These are phyloP conservation scores for Hyposoter dolosus DNA, from an alignment of 2,888 invertebrate species.

Conservation along the genomic window DNA sequence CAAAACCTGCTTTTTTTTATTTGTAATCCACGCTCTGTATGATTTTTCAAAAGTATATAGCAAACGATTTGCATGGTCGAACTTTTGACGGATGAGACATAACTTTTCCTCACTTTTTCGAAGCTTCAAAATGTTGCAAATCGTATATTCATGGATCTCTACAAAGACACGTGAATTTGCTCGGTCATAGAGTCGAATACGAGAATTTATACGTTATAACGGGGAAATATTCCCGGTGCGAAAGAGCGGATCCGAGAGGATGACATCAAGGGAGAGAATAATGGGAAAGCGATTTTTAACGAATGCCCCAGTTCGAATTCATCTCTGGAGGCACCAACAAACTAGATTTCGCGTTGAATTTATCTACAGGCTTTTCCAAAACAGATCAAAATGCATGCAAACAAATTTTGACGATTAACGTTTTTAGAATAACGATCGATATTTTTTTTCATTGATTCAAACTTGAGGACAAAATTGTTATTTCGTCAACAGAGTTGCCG, in stretches of 20 bases:
- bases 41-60: not conserved
- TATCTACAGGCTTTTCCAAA: slow-evolving; percentile 1
- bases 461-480: not conserved
- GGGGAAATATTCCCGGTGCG: slow-evolving; percentile 26
- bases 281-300: slow-evolving; percentile 70
- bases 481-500: not conserved
- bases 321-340: slow-evolving; percentile 33
- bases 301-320: slow-evolving; percentile 57
- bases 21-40: not conserved
- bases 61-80: not conserved
- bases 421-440: not conserved
- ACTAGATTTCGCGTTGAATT: slow-evolving; percentile 41
- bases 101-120: not conserved
- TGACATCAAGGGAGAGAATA: slow-evolving; percentile 57
- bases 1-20: not conserved
- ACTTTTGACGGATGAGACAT: not conserved
- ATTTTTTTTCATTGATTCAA: not conserved
- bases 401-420: no score
- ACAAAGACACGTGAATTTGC: not conserved
- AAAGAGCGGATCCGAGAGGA: slow-evolving; percentile 25
- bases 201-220: slow-evolving; percentile 28
- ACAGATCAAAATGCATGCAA: not conserved
- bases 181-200: slow-evolving; percentile 14
- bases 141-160: slow-evolving; percentile 17
- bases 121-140: slow-evolving; percentile 1